phyloP scores from a whole-genome alignment of 1,140 invertebrate species.

The Ostrea edulis region DNA sequence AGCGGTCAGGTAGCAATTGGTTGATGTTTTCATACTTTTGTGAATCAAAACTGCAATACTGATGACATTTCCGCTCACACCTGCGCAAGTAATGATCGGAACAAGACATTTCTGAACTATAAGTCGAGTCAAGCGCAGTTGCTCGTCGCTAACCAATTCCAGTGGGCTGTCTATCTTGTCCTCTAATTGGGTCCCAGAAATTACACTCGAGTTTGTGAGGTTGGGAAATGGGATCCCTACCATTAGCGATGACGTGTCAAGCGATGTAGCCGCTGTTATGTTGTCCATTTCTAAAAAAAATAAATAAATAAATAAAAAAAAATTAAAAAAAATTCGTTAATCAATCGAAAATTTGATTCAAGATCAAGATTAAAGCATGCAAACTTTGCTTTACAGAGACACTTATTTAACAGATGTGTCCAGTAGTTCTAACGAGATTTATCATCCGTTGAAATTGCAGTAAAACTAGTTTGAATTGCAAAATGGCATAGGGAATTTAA shows the following conservation, averaged over 20 bases:
- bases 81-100: constrained; percentile 66
- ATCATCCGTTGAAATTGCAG: background rate
- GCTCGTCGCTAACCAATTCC: background rate
- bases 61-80: constrained; percentile 69
- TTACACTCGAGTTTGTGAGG: background rate
- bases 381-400: no score
- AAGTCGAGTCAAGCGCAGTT: constrained; percentile 46
- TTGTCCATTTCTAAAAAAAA: background rate
- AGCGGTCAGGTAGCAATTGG: constrained; percentile 87
- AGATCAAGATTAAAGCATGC: no score
- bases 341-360: background rate
- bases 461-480: background rate
- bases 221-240: background rate
- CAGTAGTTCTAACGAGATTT: background rate
- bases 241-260: background rate
- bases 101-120: constrained; percentile 64
- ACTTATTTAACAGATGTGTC: background rate
- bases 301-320: no score
- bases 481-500: background rate
- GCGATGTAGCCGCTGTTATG: background rate
- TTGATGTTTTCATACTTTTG: constrained; percentile 86
- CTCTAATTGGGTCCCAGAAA: background rate
- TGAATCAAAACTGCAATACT: constrained; percentile 84
- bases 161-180: background rate
- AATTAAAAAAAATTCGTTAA: background rate